Evolutionary conservation across 2,113 vertebrate species (phyloP).

Genomic region (Bubo bubo): DNA sequence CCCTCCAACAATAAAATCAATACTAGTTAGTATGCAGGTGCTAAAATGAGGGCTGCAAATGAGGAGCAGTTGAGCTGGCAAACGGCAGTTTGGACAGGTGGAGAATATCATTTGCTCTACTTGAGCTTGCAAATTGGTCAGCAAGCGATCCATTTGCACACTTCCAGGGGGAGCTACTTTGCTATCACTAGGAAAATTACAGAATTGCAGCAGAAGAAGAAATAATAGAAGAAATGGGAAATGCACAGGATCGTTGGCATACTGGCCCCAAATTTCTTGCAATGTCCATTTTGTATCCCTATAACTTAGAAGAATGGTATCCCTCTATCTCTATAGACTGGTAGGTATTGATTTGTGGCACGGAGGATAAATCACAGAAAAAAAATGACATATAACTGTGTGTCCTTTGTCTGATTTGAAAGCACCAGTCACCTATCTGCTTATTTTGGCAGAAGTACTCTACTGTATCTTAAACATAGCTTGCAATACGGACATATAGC

Average conservation of each 20-base stretch:
- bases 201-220: background rate
- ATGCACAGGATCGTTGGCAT: background rate
- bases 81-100: background rate
- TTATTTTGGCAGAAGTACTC: conserved; percentile 66
- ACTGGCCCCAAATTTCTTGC: conserved; percentile 1
- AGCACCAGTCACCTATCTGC: conserved; percentile 79
- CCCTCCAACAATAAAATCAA: background rate
- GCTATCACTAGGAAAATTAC: background rate
- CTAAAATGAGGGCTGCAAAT: background rate
- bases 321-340: conserved; percentile 77
- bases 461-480: conserved; percentile 53
- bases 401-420: conserved; percentile 72
- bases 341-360: conserved; percentile 77
- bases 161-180: background rate
- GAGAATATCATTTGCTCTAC: background rate
- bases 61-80: conserved; percentile 3
- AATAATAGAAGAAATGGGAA: background rate
- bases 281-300: conserved; percentile 56
- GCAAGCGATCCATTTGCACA: background rate
- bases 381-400: conserved; percentile 70
- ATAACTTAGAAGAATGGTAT: conserved; percentile 68
- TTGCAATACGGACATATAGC: conserved; percentile 18
- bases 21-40: background rate
- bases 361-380: conserved; percentile 79
- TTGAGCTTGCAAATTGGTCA: conserved; percentile 11